A percentile compares a stretch with the other conserved stretches of the same genome.
phyloP scores from a whole-genome alignment of 2,797 vertebrate species.

The Ptychobarbus kaznakovi region DNA sequence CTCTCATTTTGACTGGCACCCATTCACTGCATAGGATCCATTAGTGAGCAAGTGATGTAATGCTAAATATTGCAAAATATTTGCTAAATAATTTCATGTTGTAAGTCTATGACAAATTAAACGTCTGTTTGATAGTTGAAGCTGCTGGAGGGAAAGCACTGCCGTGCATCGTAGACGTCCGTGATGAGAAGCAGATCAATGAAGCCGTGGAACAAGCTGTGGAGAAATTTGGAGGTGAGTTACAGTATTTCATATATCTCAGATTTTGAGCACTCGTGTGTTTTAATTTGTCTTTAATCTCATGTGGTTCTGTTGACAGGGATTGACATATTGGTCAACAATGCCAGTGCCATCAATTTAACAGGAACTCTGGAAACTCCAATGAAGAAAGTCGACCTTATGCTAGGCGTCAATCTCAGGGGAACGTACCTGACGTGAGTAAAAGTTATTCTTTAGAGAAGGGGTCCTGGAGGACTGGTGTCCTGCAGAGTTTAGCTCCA shows the following conservation, averaged over 20 bases:
- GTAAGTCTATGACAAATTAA: background rate
- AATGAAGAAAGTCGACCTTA: conserved; percentile 93
- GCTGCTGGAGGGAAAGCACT: conserved; percentile 90
- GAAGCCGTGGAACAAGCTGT: conserved; percentile 87
- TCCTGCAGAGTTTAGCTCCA: too few relatives aligned
- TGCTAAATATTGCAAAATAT: too few relatives aligned
- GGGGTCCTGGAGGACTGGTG: too few relatives aligned
- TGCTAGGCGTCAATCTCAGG: conserved; percentile 92
- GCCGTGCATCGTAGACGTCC: conserved; percentile 91
- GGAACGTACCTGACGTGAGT: conserved; percentile 95
- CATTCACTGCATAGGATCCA: too few relatives aligned
- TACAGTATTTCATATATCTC: background rate
- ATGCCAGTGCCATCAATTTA: conserved; percentile 94
- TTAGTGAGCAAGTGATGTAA: too few relatives aligned
- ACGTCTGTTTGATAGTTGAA: conserved; percentile 81
- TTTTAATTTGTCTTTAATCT: background rate
- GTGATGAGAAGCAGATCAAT: conserved; percentile 89
- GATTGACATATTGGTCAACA: conserved; percentile 97
- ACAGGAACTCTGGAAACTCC: conserved; percentile 91
- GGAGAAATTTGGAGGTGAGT: conserved; percentile 89
- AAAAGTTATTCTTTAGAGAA: background rate
- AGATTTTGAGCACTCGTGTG: too few relatives aligned
- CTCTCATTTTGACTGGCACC: too few relatives aligned
- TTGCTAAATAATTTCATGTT: background rate
- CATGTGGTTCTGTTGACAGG: conserved; percentile 73